Conservation (phyloP, 1,140 invertebrate species). For the Caligus rogercresseyi region DNA sequence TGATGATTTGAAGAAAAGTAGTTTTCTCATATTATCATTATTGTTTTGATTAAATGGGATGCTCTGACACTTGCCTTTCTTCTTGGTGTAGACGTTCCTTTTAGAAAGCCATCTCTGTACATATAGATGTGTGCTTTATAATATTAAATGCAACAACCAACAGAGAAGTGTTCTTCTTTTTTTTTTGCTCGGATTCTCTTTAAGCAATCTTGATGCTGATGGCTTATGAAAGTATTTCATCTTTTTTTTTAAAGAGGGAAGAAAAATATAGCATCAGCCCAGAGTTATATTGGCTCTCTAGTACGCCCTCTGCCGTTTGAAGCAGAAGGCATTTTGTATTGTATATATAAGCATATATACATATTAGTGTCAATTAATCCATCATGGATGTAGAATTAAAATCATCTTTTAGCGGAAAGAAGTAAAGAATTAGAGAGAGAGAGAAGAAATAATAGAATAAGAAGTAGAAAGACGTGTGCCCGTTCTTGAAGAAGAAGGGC, state of each 20-base stretch:
- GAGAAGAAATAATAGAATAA: too few species aligned
- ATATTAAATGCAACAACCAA: background rate
- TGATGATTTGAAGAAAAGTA: too few species aligned
- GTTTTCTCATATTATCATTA: too few species aligned
- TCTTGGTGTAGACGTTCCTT: background rate
- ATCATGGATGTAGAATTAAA: background rate
- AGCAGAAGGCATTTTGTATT: background rate
- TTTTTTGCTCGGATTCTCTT: background rate
- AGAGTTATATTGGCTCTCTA: too few species aligned
- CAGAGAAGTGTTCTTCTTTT: too few species aligned
- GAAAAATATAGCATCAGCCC: background rate
- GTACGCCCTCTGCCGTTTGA: background rate
- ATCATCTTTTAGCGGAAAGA: background rate
- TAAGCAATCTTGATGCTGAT: background rate
- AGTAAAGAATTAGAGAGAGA: background rate
- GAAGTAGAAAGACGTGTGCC: background rate
- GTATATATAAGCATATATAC: background rate
- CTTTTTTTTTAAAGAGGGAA: background rate
- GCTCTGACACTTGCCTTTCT: background rate
- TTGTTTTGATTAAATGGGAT: too few species aligned
- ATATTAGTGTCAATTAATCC: background rate
- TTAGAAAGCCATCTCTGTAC: background rate
- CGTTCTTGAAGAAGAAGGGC: background rate
- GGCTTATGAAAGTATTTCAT: background rate
- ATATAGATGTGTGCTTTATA: background rate